A percentile compares a stretch with the other conserved stretches of the same genome.
These are phyloP conservation scores for Tethya wilhelma DNA, from an alignment of 37 sponge, comb jelly and placozoan species.

Conservation along the genomic window DNA sequence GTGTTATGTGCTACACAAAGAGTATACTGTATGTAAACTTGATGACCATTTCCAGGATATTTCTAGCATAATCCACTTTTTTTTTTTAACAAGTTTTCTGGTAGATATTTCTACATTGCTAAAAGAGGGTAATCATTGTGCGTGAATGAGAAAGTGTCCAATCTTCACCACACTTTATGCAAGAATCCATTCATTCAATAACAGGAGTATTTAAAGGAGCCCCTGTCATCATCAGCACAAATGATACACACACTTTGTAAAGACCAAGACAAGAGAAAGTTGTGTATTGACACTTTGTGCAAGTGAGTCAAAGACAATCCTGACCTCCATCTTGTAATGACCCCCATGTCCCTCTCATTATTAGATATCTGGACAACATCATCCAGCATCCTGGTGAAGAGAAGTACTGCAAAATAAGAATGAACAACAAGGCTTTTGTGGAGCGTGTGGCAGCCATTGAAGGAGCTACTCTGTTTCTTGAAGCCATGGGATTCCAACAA, in stretches of 20 bases:
- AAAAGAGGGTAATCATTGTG: no score
- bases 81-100: no score
- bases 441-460: conserved; percentile 50
- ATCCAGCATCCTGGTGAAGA: conserved; percentile 60
- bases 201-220: conserved; percentile 65
- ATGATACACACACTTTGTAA: conserved; percentile 81
- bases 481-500: conserved; percentile 73
- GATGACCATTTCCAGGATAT: no score
- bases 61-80: neutral
- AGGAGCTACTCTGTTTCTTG: conserved; percentile 66
- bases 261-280: conserved; percentile 54
- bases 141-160: no score
- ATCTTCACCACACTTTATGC: neutral
- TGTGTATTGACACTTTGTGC: conserved; percentile 71
- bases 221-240: conserved; percentile 60
- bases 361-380: conserved; percentile 79
- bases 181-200: neutral
- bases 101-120: no score
- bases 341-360: neutral
- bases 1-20: conserved; percentile 13
- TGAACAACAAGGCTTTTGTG: conserved; percentile 68
- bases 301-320: conserved; percentile 27
- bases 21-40: conserved; percentile 11
- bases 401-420: conserved; percentile 72
- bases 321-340: neutral